Evolutionary conservation across 2,113 vertebrate species (phyloP).

Genomic region (Petroica traversi): DNA sequence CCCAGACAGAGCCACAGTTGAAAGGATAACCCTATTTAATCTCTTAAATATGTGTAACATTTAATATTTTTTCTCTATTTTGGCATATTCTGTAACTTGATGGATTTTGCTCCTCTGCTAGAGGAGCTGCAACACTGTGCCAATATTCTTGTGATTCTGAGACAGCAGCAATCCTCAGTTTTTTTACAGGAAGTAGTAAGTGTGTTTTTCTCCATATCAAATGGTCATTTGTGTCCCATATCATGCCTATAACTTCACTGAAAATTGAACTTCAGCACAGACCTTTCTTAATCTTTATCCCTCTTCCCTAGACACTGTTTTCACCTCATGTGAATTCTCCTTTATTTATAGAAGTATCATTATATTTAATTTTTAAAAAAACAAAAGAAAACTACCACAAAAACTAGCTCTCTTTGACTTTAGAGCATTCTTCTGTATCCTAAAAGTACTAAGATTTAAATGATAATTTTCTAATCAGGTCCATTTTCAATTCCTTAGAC

Average conservation of each 20-base stretch:
- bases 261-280: neutral
- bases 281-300: neutral
- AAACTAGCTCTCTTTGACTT: neutral
- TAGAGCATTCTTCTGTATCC: neutral
- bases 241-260: neutral
- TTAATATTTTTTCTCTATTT: neutral
- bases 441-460: neutral
- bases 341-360: neutral
- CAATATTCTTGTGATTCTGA: neutral
- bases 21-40: neutral
- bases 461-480: neutral
- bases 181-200: neutral
- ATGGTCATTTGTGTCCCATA: neutral
- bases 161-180: neutral
- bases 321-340: neutral
- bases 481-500: neutral
- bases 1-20: neutral
- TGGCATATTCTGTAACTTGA: neutral
- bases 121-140: neutral
- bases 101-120: neutral
- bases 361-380: neutral
- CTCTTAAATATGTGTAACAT: neutral
- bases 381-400: neutral
- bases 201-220: neutral
- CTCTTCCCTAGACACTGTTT: neutral